These are phyloP conservation scores for Idaea biselata DNA, from an alignment of 2,888 invertebrate species.

Conservation along the genomic window DNA sequence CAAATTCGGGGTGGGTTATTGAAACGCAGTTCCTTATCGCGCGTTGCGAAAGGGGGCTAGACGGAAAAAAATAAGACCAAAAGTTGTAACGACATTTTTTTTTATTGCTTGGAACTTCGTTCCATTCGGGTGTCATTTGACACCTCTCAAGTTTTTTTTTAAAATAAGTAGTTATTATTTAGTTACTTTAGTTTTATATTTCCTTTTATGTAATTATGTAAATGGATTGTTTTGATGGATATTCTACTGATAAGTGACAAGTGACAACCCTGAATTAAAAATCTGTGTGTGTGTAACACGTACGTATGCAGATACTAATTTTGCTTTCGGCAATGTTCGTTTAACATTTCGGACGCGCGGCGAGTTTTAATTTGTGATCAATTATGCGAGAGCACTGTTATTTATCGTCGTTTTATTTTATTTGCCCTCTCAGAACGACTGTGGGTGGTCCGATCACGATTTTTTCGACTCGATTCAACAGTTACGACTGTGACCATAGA, in stretches of 20 bases:
- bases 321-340: conserved; percentile 73
- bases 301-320: conserved; percentile 61
- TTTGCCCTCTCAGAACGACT: conserved; percentile 72
- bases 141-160: no score
- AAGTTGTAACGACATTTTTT: no score
- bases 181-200: no score
- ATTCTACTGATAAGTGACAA: not conserved
- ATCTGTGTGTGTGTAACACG: conserved; percentile 40
- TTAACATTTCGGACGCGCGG: conserved; percentile 75
- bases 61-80: no score
- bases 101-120: no score
- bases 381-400: conserved; percentile 79
- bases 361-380: conserved; percentile 81
- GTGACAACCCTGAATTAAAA: conserved; percentile 12
- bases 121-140: no score
- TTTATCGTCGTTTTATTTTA: conserved; percentile 79
- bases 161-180: not conserved
- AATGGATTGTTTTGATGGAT: no score
- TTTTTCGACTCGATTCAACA: conserved; percentile 61
- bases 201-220: no score
- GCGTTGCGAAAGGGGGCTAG: no score
- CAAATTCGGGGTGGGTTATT: no score
- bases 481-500: conserved; percentile 69
- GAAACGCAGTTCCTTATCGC: no score
- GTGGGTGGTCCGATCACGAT: conserved; percentile 80